Conservation (phyloP, 2,797 vertebrate genomes). For the Vespertilio murinus region DNA sequence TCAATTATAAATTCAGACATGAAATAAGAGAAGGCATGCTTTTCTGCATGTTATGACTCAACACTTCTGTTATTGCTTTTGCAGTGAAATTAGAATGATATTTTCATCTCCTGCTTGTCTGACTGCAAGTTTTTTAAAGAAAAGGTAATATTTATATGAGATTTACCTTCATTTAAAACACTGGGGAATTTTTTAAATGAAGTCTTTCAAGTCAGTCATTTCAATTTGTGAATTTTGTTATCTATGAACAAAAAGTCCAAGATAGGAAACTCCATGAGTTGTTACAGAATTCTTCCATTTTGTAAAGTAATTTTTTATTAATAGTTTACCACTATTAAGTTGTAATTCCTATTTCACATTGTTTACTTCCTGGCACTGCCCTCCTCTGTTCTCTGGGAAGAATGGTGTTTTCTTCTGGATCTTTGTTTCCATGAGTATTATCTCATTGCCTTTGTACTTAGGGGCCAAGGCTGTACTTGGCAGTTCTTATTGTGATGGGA, state of each 20-base stretch:
- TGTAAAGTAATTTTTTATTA: not conserved
- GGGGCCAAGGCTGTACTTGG: not conserved
- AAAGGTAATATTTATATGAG: conserved; percentile 82
- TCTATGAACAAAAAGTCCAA: not conserved
- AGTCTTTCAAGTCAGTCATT: not conserved
- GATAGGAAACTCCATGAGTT: not conserved
- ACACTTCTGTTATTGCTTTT: conserved; percentile 47
- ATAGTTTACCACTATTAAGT: too few species aligned
- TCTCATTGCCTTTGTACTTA: not conserved
- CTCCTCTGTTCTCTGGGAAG: not conserved
- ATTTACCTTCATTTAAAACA: conserved; percentile 42
- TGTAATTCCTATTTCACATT: not conserved
- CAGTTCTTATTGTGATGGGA: not conserved
- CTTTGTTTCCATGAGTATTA: not conserved
- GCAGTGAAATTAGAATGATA: conserved; percentile 76
- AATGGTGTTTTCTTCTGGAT: not conserved
- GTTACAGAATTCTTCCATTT: conserved; percentile 8
- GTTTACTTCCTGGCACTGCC: not conserved
- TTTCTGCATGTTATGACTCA: not conserved
- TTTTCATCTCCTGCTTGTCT: conserved; percentile 89
- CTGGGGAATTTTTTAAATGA: conserved; percentile 8
- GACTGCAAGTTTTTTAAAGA: conserved; percentile 89
- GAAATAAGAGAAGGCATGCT: not conserved
- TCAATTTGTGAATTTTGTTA: conserved; percentile 14
- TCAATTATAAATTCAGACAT: not conserved